Conservation (phyloP, 92 coral and sea anemone genomes). For the Pocillopora grandis region DNA sequence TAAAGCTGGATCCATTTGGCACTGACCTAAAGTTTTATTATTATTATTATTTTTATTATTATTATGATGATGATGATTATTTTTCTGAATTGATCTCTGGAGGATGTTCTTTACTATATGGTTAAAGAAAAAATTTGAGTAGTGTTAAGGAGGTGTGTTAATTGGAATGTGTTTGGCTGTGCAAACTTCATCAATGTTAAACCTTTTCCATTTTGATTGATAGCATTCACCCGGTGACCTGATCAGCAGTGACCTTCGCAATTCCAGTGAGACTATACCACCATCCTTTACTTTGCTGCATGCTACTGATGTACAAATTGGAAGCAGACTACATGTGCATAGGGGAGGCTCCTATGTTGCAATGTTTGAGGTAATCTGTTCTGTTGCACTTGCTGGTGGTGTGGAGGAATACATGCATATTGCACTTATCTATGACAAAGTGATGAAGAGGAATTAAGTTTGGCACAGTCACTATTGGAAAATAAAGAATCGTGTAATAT, state of each 20-base stretch:
- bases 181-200: background rate
- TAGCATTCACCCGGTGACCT: conserved; percentile 35
- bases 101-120: no score
- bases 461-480: no score
- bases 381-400: background rate
- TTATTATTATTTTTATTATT: no score
- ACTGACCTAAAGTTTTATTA: no score
- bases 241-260: conserved; percentile 29
- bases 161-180: background rate
- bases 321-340: conserved; percentile 12
- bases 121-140: no score
- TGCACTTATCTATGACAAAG: no score
- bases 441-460: no score
- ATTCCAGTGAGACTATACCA: conserved; percentile 31
- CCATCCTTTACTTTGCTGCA: conserved; percentile 10
- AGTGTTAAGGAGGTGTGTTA: background rate
- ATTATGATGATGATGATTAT: no score
- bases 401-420: no score
- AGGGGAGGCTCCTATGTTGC: conserved; percentile 24
- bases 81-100: no score
- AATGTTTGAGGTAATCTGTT: conserved; percentile 23
- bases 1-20: no score
- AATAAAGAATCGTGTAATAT: no score
- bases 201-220: background rate
- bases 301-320: conserved; percentile 45